Base-by-base conservation (phyloP, 2,113 vertebrate species). In the Muscicapa adusta region DNA sequence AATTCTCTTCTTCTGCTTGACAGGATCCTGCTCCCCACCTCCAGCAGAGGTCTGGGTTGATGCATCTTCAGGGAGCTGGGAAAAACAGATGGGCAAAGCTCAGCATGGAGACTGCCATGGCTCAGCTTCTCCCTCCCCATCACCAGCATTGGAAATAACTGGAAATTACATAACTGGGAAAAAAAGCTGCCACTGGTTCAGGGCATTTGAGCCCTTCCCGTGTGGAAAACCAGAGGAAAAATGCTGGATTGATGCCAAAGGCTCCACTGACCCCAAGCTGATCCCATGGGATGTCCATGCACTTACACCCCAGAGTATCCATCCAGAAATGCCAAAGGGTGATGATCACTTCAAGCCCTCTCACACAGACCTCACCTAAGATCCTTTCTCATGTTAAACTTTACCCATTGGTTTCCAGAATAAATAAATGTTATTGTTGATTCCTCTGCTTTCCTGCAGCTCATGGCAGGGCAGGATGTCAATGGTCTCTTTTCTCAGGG, bases 401-500 rank as follows among this genome's bases (percentile, higher is more conserved):
- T 83, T 70, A 51, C 43, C 71, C 31, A 71, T 22, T 93, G 94
- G 36, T 71, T 71, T 73, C 54, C 48, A 74, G 74, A 85, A 85
- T 47, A 91, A 79, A 66, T 58, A 58, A 81, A 77, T 2, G 5
- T 29, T 81, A 17, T 24, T 92, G 53, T 29, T 16, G 5, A 42
- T 61, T 65, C 91, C 66, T 51, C 91, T 70, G 72, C 77, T 84
- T 51, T 67, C 77, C 94, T 77, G 66, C 95, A 93, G 88, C 83
- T 95, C 91, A 76, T 88, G 93, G 90, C 24, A 25, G 87, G 94
- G 79, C 82, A 82, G 65, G 71, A 34, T 91, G 89, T 93, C 89
- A 95, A 74, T 87, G 96, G 88, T 80, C 87, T 81, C 95, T 95
- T 85, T 95, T 85, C 72, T 42, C 51, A 62, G 85, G 92, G 89